Percentiles rank a stretch among this genome's conserved stretches.
These are phyloP conservation scores for Psittacula cyanocephala DNA, from an alignment of 2,113 vertebrate species.

Conservation along the genomic window DNA sequence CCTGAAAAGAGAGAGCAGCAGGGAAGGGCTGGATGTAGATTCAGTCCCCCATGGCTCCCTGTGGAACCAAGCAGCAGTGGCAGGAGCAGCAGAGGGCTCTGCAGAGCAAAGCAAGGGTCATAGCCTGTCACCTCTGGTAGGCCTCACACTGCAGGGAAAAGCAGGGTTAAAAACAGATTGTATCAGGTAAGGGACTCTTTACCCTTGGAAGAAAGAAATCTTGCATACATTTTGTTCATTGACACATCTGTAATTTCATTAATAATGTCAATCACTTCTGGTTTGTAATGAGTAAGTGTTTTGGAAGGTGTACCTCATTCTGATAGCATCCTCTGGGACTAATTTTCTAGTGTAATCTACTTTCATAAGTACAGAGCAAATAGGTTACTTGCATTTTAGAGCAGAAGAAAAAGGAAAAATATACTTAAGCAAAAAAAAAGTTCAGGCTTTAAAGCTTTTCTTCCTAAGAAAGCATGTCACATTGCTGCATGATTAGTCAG, in stretches of 20 bases:
- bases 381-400: neutral
- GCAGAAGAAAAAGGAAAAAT: neutral
- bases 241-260: neutral
- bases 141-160: neutral
- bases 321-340: neutral
- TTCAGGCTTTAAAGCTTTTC: neutral
- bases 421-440: neutral
- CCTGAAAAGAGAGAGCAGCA: neutral
- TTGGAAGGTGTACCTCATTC: neutral
- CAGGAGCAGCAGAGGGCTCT: neutral
- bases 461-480: neutral
- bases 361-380: neutral
- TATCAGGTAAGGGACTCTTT: neutral
- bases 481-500: neutral
- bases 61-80: neutral
- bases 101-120: neutral
- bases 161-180: neutral
- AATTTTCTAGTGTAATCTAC: neutral
- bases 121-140: neutral
- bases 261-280: neutral
- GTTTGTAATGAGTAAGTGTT: neutral
- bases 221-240: neutral
- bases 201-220: neutral
- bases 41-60: neutral
- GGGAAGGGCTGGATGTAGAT: neutral